phyloP scores from a whole-genome alignment of 1,140 invertebrate genomes.

The Listronotus oregonensis region DNA sequence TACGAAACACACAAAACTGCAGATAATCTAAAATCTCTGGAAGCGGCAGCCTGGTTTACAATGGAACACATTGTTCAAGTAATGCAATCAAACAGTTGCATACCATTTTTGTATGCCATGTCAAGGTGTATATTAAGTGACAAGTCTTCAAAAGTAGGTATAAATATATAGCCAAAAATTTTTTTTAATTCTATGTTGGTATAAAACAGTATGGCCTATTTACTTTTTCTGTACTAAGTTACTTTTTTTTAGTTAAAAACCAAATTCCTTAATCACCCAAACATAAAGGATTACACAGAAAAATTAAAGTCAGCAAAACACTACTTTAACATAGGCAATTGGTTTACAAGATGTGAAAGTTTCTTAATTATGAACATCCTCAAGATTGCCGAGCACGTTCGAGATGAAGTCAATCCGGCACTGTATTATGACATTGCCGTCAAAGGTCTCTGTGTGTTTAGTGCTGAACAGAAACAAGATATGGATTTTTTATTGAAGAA shows the following conservation, averaged over 20 bases:
- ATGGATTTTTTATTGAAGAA: constrained; percentile 59
- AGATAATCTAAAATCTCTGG: constrained; percentile 53
- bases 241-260: constrained; percentile 51
- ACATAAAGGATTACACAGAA: constrained; percentile 45
- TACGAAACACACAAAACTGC: constrained; percentile 56
- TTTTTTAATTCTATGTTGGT: too few relatives aligned
- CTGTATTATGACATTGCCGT: constrained; percentile 59
- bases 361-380: constrained; percentile 59
- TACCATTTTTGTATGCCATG: constrained; percentile 59
- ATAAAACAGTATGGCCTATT: too few relatives aligned
- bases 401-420: constrained; percentile 54
- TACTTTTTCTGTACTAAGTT: too few relatives aligned
- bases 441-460: constrained; percentile 61
- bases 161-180: background rate
- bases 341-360: constrained; percentile 64
- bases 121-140: constrained; percentile 51
- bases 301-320: constrained; percentile 38
- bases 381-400: constrained; percentile 55
- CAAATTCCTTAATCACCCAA: constrained; percentile 48
- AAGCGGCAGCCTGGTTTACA: constrained; percentile 56
- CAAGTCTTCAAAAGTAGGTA: constrained; percentile 38
- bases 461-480: constrained; percentile 57
- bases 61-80: constrained; percentile 60
- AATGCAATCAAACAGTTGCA: constrained; percentile 58
- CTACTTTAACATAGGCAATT: constrained; percentile 57